These are phyloP conservation scores for Pluvialis apricaria DNA, from an alignment of 2,113 vertebrate genomes.

Conservation along the genomic window DNA sequence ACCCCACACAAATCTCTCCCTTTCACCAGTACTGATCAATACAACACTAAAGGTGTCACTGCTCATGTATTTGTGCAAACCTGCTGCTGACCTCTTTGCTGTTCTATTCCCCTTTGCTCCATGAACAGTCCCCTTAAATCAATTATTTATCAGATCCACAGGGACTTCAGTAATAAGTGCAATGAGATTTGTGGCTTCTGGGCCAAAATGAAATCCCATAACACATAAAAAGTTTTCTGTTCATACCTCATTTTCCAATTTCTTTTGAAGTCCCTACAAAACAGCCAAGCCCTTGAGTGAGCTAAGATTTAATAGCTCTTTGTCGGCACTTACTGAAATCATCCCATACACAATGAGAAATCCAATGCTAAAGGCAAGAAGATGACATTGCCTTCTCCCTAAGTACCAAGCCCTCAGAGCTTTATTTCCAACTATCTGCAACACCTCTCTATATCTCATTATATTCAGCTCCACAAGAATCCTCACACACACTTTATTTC, in stretches of 20 bases:
- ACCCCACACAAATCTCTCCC: slow-evolving; percentile 36
- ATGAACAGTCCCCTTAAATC: slow-evolving; percentile 9
- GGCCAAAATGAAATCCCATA: background rate
- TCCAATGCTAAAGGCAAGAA: background rate
- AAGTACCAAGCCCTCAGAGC: background rate
- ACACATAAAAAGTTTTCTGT: slow-evolving; percentile 13
- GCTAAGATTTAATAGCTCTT: background rate
- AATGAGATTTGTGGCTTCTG: slow-evolving; percentile 15
- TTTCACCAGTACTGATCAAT: slow-evolving; percentile 30
- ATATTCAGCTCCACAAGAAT: background rate
- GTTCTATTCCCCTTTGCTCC: background rate
- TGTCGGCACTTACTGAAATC: background rate
- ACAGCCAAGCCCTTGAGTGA: background rate
- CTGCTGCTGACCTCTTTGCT: background rate
- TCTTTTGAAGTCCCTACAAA: background rate
- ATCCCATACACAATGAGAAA: background rate
- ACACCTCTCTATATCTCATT: background rate
- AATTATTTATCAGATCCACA: slow-evolving; percentile 29
- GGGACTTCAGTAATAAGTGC: background rate
- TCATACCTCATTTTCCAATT: slow-evolving; percentile 36
- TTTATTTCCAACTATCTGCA: background rate
- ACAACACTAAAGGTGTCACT: slow-evolving; percentile 13
- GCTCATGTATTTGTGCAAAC: background rate
- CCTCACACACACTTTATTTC: background rate
- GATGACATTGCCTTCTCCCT: background rate